Evolutionary conservation across 2,113 vertebrate species (phyloP).

Genomic region (Ellobius talpinus): DNA sequence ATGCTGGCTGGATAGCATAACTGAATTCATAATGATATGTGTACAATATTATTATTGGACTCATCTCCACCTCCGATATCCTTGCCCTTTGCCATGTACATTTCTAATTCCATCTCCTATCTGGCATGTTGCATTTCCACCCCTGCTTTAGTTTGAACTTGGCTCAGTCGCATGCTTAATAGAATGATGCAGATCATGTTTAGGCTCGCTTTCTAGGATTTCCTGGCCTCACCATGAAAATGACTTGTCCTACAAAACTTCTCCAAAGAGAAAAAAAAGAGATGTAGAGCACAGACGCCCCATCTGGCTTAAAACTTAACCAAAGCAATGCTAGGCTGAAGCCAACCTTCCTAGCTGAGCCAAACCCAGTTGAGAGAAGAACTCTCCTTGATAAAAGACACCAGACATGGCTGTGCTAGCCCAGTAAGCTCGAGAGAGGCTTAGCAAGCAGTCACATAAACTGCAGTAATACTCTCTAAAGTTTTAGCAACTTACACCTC

Average conservation of each 20-base stretch:
- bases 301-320: not conserved
- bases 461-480: not conserved
- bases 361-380: not conserved
- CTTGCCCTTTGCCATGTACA: not conserved
- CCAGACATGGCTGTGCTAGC: not conserved
- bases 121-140: not conserved
- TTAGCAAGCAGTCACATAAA: not conserved
- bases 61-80: not conserved
- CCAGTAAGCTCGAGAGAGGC: not conserved
- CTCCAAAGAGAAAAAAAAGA: not conserved
- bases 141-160: not conserved
- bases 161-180: not conserved
- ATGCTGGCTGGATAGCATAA: fast-evolving
- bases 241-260: not conserved
- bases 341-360: not conserved
- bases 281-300: not conserved
- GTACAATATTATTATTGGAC: not conserved
- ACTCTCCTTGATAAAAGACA: not conserved
- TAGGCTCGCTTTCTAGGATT: not conserved
- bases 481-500: not conserved
- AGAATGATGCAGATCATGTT: not conserved
- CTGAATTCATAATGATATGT: not conserved
- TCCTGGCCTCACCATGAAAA: not conserved
- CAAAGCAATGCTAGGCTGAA: not conserved
- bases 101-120: not conserved